These are phyloP conservation scores for Eupleurogrammus muticus DNA, from an alignment of 2,797 vertebrate genomes.

Conservation along the genomic window DNA sequence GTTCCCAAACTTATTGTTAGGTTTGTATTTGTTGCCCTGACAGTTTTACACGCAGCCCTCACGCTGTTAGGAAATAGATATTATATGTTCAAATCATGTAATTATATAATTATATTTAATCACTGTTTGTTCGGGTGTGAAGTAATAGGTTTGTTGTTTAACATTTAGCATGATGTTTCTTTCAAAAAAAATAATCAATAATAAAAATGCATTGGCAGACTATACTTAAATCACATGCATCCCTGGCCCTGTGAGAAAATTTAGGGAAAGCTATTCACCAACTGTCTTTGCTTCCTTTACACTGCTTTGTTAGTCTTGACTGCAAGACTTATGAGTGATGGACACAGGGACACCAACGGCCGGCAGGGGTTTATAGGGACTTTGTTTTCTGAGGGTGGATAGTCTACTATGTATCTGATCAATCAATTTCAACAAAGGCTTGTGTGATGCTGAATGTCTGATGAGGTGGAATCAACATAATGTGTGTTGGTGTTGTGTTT, in stretches of 20 bases:
- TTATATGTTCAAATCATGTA: neutral
- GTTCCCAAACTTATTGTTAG: slow-evolving; percentile 35
- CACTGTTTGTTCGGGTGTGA: slow-evolving; percentile 5
- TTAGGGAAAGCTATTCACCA: slow-evolving; percentile 37
- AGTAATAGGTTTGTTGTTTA: neutral
- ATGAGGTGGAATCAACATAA: slow-evolving; percentile 60
- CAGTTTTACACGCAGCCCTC: slow-evolving; percentile 32
- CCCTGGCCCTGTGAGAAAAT: slow-evolving; percentile 7
- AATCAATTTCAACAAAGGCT: slow-evolving; percentile 70
- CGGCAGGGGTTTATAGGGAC: slow-evolving; percentile 53
- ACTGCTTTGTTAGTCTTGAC: slow-evolving; percentile 52
- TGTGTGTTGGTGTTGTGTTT: slow-evolving; percentile 38
- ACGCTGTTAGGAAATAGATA: neutral
- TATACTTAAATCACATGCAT: slow-evolving; percentile 18
- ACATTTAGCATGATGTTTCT: neutral
- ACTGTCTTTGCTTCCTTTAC: slow-evolving; percentile 26
- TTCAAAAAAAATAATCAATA: slow-evolving; percentile 6
- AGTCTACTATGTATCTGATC: slow-evolving; percentile 61
- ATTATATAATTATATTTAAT: slow-evolving; percentile 6
- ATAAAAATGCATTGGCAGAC: slow-evolving; percentile 1
- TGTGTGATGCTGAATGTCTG: slow-evolving; percentile 64
- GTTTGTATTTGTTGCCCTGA: slow-evolving; percentile 51
- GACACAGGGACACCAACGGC: slow-evolving; percentile 33
- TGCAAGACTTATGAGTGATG: slow-evolving; percentile 56
- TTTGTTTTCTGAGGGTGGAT: slow-evolving; percentile 55